Evolutionary conservation across 2,113 vertebrate species (phyloP), one percentile per base, ranked within the genome.

Genomic region (Siphamia tubifer): DNA sequence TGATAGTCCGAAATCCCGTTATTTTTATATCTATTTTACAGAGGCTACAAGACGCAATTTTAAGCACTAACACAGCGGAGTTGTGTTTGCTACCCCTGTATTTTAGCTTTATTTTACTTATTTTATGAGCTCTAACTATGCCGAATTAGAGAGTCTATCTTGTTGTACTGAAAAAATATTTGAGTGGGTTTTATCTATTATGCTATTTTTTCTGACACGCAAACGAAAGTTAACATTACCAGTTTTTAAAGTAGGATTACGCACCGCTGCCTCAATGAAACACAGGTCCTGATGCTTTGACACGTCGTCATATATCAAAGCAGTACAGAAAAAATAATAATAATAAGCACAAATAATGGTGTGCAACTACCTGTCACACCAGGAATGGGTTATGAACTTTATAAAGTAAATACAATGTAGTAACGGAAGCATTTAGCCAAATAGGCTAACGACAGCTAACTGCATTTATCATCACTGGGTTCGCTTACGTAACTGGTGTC

Each of bases 391-490:
- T 4, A 3, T 0, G 4, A 1, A 12, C 16, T 4, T 3, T 28
- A 8, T 0, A 1, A 40, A 20, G 4, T 9, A 11, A 40, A n/a
- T 11, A 11, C 16, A 42, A 35, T n/a, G 6, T n/a, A 39, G 15
- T n/a, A 23, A 7, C n/a, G 8, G 5, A 25, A 2, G 13, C 12
- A 6, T 13, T 62, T 49, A 81, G 70, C 77, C 12, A 31, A 16
- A n/a, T 4, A 3, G 5, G 79, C 71, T 79, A 76, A 21, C 7
- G 16, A 16, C 1, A 47, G 71, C 53, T 57, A 39, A 48, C 0
- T 9, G 23, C 7, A 6, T 35, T 54, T 20, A 42, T 8, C 4
- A 12, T 1, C n/a, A 42, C 9, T 34, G 16, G 21, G 19, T 36
- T 30, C 39, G 0, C 10, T 13, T 57, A 15, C 17, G 24, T 6